Evolutionary conservation across 2,797 vertebrate genomes (phyloP).

Genomic region (Gymnoscopelus braueri): DNA sequence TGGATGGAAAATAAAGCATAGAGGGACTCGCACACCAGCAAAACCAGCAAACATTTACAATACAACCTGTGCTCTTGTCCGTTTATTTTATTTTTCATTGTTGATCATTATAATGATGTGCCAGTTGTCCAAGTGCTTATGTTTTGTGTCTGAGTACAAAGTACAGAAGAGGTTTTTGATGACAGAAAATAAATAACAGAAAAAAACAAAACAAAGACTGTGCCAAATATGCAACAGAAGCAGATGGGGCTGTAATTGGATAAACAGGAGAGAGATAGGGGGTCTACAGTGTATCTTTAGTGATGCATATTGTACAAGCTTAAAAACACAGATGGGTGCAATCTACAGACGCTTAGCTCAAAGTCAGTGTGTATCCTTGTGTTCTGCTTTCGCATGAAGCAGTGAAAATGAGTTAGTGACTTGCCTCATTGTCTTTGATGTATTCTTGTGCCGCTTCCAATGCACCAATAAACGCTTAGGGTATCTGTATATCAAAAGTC

Average conservation of each 20-base stretch:
- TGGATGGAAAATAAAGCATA: slow-evolving; percentile 46
- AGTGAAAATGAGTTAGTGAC: slow-evolving; percentile 75
- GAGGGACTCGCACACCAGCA: slow-evolving; percentile 77
- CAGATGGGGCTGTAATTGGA: slow-evolving; percentile 77
- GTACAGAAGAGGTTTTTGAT: slow-evolving; percentile 60
- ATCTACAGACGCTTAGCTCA: slow-evolving; percentile 72
- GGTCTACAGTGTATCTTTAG: slow-evolving; percentile 59
- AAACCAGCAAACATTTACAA: slow-evolving; percentile 58
- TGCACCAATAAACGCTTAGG: slow-evolving; percentile 76
- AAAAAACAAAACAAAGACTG: slow-evolving; percentile 57
- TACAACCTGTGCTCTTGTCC: slow-evolving; percentile 50
- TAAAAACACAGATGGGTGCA: slow-evolving; percentile 70
- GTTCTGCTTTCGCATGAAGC: slow-evolving; percentile 84
- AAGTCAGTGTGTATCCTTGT: slow-evolving; percentile 78
- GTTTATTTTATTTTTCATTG: slow-evolving; percentile 65
- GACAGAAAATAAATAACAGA: slow-evolving; percentile 60
- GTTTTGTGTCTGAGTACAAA: slow-evolving; percentile 69
- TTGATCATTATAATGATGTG: slow-evolving; percentile 64
- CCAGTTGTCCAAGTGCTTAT: slow-evolving; percentile 72
- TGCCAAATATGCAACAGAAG: slow-evolving; percentile 81
- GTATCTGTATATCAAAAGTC: slow-evolving; percentile 47
- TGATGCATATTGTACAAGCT: slow-evolving; percentile 76
- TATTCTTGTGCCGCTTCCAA: slow-evolving; percentile 79
- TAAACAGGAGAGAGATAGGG: slow-evolving; percentile 64
- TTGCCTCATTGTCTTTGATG: slow-evolving; percentile 80